Percentiles rank a stretch among this genome's conserved stretches.
Evolutionary conservation across 2,113 vertebrate species (phyloP).

Genomic region (Trogon surrucura): DNA sequence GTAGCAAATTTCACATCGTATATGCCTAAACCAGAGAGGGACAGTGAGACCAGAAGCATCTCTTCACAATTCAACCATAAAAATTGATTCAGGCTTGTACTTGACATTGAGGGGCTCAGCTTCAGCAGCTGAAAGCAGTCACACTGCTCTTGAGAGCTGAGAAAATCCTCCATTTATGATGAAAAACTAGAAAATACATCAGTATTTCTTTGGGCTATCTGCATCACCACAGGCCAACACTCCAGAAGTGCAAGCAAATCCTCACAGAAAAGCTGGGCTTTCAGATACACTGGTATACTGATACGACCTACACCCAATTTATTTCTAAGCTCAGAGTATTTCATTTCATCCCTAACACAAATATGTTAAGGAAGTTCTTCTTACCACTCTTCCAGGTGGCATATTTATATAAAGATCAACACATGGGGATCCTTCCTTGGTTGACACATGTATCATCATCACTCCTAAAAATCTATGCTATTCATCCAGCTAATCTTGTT

Average conservation of each 20-base stretch:
- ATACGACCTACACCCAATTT: neutral
- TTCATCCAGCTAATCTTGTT: neutral
- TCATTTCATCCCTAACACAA: neutral
- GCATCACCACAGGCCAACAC: neutral
- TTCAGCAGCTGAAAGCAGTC: neutral
- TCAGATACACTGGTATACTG: neutral
- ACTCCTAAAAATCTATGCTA: neutral
- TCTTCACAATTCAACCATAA: neutral
- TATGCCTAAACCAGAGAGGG: neutral
- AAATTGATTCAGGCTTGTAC: neutral
- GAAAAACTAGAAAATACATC: neutral
- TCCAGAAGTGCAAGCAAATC: neutral
- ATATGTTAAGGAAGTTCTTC: neutral
- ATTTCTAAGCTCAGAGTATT: neutral
- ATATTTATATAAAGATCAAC: neutral
- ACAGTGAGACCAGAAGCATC: neutral
- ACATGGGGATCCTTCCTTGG: neutral
- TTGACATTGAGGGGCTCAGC: neutral
- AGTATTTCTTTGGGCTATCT: neutral
- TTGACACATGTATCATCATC: neutral
- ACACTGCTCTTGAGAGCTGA: neutral
- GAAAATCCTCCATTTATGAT: neutral
- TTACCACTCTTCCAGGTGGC: neutral
- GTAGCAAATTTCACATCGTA: neutral
- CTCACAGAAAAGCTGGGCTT: neutral